Percentiles rank a stretch among this genome's conserved stretches.
phyloP scores from a whole-genome alignment of 2,113 vertebrate genomes.

The Tursiops truncatus region DNA sequence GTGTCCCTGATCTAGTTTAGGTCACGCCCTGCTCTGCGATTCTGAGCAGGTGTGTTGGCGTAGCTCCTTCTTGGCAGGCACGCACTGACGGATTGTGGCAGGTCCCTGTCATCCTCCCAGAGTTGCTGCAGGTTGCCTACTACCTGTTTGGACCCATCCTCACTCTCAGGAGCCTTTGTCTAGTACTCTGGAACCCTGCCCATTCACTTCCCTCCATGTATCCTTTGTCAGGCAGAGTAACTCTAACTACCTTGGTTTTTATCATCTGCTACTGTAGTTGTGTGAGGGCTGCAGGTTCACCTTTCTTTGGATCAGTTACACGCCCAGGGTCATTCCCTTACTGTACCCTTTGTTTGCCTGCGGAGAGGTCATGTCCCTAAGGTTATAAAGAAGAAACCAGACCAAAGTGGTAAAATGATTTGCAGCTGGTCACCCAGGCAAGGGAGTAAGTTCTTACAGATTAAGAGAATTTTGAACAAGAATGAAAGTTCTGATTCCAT shows the following conservation, averaged over 20 bases:
- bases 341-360: background rate
- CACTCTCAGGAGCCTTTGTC: background rate
- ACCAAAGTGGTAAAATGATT: background rate
- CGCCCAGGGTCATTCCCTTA: slow-evolving; percentile 24
- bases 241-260: slow-evolving; percentile 25
- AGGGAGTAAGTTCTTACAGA: background rate
- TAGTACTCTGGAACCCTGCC: background rate
- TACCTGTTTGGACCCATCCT: background rate
- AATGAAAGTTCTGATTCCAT: background rate
- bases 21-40: background rate
- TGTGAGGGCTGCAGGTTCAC: background rate
- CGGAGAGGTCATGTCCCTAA: background rate
- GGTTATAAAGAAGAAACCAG: slow-evolving; percentile 33
- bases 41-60: background rate
- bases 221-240: background rate
- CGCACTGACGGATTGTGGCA: background rate
- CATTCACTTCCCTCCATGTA: background rate
- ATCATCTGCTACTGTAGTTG: background rate
- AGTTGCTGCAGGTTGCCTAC: background rate
- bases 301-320: slow-evolving; percentile 15
- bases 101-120: background rate
- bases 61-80: slow-evolving; percentile 24
- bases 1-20: slow-evolving; percentile 12
- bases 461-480: slow-evolving; percentile 17
- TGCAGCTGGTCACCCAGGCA: background rate